Conservation (phyloP, 2,113 vertebrate species). For the Telmatochromis brichardi region DNA sequence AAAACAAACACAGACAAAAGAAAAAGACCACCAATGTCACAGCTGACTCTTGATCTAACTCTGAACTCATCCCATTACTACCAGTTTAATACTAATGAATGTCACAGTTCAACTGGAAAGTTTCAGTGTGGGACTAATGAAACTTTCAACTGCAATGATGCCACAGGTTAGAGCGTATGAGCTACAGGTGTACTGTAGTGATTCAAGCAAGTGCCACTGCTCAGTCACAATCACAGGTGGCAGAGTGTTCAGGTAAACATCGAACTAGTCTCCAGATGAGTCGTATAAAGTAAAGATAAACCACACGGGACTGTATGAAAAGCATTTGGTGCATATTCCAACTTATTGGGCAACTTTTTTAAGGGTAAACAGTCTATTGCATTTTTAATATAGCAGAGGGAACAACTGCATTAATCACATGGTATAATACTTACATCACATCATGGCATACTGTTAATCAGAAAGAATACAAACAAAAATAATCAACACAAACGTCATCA, state of each 20-base stretch:
- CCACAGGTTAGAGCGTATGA: background rate
- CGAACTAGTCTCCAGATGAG: background rate
- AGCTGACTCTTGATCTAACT: background rate
- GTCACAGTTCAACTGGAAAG: background rate
- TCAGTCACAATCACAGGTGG: background rate
- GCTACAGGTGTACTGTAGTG: background rate
- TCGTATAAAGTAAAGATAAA: background rate
- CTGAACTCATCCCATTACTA: background rate
- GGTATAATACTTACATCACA: background rate
- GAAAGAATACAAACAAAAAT: background rate
- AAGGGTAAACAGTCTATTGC: background rate
- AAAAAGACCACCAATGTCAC: background rate
- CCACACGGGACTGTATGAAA: background rate
- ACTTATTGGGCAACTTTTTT: background rate
- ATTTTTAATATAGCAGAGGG: background rate
- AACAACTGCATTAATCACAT: background rate
- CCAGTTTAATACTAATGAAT: background rate
- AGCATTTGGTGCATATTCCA: background rate
- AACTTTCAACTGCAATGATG: fast-evolving
- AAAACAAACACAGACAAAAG: background rate
- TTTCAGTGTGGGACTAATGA: fast-evolving
- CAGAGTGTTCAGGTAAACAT: background rate
- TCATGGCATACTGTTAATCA: background rate
- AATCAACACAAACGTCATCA: background rate
- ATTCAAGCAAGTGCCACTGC: background rate